Base-by-base conservation (phyloP, 2,113 vertebrate genomes). In the Zosterops japonicus region DNA sequence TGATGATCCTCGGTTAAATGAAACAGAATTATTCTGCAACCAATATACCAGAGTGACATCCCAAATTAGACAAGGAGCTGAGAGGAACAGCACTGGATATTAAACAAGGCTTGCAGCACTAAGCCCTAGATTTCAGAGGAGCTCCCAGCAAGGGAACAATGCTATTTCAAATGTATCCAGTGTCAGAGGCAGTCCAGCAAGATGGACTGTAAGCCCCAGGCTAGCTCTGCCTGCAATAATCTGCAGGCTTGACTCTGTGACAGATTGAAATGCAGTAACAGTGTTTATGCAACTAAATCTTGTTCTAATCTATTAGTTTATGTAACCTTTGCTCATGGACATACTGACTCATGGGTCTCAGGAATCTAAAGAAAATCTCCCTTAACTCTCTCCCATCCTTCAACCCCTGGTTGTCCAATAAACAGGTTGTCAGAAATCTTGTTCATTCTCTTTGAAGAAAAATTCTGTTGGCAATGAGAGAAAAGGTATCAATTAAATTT, bases 221-320 rank as follows among this genome's bases (percentile, higher is more conserved):
- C 61, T 35, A 64, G 41, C 53, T 90, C 33, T 75, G 87, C 49
- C 89, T 90, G 79, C 87, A 91, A 12, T 96, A 94, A 97, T 95
- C 95, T 94, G 84, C 86, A 79, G 75, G 49, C 64, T n/a, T 94
- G 81, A 92, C 67, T 95, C 92, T 52, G 87, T 77, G 83, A 94
- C 91, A 95, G 93, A 96, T 80, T 95, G 91, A 92, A 93, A 93
- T 39, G 92, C 89, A 86, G 46, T 78, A 94, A 93, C 87, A 80
- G 78, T 33, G 67, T 97, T 97, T 96, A 96, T 93, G 92, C 94
- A 96, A 97, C 87, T 86, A 94, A 94, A 87, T 96, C 96, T 97
- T 93, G 76, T 93, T 94, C 94, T 97, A 95, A 96, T 95, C 94
- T 93, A 90, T 94, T 91, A 76, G 92, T 90, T 96, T 96, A 97